Conservation (phyloP, 2,797 vertebrate species). For the Urophycis tenuis region DNA sequence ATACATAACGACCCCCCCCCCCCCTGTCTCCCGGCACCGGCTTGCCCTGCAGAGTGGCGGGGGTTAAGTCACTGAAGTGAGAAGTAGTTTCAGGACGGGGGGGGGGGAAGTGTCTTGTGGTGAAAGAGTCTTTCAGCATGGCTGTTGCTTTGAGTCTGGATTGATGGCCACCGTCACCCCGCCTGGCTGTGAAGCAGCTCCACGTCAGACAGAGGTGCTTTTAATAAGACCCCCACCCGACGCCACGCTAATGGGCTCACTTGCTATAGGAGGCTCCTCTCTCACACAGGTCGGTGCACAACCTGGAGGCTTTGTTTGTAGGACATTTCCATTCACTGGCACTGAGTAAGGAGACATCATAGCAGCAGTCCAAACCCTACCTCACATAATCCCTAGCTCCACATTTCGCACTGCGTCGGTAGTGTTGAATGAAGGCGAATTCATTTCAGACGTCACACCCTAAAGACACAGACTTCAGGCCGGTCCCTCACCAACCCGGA, state of each 20-base stretch:
- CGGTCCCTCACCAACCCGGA: no score
- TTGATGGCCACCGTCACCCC: conserved; percentile 51
- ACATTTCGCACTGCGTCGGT: no score
- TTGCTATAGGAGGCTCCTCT: conserved; percentile 18
- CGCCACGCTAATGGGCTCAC: conserved; percentile 23
- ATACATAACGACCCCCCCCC: conserved; percentile 16
- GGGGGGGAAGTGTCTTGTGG: conserved; percentile 40
- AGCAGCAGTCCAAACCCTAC: no score
- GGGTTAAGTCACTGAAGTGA: conserved; percentile 49
- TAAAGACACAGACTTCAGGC: no score
- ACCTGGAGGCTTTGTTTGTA: conserved; percentile 5
- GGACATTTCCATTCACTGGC: conserved; percentile 6
- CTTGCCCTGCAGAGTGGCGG: neutral
- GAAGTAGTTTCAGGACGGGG: conserved; percentile 63
- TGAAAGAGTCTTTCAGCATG: conserved; percentile 58
- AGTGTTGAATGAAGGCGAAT: no score
- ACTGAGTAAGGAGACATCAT: neutral
- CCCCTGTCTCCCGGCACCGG: conserved; percentile 25
- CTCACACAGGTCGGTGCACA: neutral
- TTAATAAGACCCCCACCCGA: conserved; percentile 33
- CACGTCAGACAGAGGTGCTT: conserved; percentile 47
- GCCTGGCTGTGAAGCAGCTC: conserved; percentile 32
- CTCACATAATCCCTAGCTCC: no score
- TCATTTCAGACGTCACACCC: no score
- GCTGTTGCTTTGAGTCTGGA: conserved; percentile 45